phyloP scores from a whole-genome alignment of 30 jellyfish, hydroid and myxozoan species.

The Chrysaora quinquecirrha region DNA sequence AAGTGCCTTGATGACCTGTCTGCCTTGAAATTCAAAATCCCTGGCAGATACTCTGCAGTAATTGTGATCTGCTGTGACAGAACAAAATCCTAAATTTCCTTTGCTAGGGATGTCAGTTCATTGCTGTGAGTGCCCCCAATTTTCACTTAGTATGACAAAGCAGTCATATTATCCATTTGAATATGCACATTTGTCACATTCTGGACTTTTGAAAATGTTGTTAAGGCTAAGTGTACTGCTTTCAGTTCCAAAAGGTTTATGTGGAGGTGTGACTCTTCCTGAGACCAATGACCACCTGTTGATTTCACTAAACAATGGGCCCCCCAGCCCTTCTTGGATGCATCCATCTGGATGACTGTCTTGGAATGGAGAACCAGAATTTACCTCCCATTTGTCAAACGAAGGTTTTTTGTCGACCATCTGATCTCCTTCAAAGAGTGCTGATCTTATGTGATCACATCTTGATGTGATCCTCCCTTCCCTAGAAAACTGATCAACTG shows the following conservation, averaged over 20 bases:
- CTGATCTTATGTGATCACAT: not conserved
- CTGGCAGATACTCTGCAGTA: constrained; percentile 53
- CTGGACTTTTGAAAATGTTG: not conserved
- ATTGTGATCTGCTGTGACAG: constrained; percentile 41
- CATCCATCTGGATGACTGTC: constrained; percentile 38
- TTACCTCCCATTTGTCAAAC: constrained; percentile 6
- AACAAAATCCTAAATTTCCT: constrained; percentile 38
- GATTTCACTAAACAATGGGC: constrained; percentile 9
- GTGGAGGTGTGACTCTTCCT: constrained; percentile 4
- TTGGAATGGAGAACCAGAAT: not conserved
- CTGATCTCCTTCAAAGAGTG: not conserved
- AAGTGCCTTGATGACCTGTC: constrained; percentile 25
- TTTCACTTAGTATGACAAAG: not conserved
- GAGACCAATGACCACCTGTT: constrained; percentile 27
- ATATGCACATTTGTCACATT: constrained; percentile 13
- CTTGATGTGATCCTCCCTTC: not conserved
- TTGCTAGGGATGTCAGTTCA: constrained; percentile 16
- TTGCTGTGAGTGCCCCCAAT: constrained; percentile 38
- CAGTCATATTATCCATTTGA: constrained; percentile 42
- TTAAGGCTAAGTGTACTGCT: constrained; percentile 10
- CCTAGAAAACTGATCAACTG: not conserved
- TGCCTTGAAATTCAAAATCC: constrained; percentile 26
- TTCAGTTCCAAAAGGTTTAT: constrained; percentile 23
- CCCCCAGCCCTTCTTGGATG: constrained; percentile 57
- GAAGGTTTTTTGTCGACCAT: constrained; percentile 31